Evolutionary conservation across 1,140 invertebrate genomes (phyloP).

Genomic region (Grapholita molesta): DNA sequence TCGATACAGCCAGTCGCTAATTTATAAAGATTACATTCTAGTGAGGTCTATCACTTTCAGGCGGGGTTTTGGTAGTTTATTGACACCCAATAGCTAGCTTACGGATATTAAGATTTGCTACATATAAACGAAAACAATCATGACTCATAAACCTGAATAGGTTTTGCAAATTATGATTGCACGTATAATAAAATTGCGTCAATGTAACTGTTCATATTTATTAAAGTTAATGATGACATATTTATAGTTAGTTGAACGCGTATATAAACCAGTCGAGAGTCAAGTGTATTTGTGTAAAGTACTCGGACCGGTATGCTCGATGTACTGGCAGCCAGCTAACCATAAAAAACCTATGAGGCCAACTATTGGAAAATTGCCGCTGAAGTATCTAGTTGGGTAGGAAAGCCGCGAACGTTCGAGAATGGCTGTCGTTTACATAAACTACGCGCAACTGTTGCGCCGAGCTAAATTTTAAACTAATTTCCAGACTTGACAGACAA

Average conservation of each 20-base stretch:
- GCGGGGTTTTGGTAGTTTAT: too few species aligned
- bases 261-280: conserved; percentile 13
- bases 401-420: conserved; percentile 55
- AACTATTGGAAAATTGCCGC: conserved; percentile 19
- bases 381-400: conserved; percentile 30
- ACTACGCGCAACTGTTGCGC: conserved; percentile 17
- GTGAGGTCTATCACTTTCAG: too few species aligned
- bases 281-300: conserved; percentile 17
- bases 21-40: background rate
- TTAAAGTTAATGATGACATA: background rate
- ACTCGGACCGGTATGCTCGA: conserved; percentile 1
- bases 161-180: background rate
- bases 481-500: background rate
- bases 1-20: conserved; percentile 2
- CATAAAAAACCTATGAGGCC: conserved; percentile 15
- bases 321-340: background rate
- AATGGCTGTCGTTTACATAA: conserved; percentile 39
- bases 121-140: too few species aligned
- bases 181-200: background rate
- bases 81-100: background rate
- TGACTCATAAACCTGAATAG: too few species aligned
- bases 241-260: background rate
- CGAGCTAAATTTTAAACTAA: background rate
- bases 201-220: background rate
- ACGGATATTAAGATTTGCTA: background rate